phyloP scores from a whole-genome alignment of 2,888 invertebrate genomes.

The Aphidius colemani region DNA sequence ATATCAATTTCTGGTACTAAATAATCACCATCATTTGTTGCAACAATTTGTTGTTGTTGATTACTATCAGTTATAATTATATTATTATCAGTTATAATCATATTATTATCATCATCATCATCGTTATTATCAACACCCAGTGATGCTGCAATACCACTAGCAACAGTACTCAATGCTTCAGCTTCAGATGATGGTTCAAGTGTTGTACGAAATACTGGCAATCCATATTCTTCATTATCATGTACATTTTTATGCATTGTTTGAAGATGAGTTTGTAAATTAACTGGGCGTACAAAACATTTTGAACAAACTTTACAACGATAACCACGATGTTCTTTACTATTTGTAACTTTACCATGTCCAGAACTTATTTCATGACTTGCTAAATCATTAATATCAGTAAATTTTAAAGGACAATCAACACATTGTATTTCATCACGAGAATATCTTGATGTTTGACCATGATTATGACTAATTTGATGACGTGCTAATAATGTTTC shows the following conservation, averaged over 20 bases:
- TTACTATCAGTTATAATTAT: slow-evolving; percentile 61
- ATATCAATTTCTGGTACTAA: slow-evolving; percentile 44
- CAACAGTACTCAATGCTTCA: slow-evolving; percentile 64
- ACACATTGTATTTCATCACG: slow-evolving; percentile 45
- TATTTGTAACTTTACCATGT: slow-evolving; percentile 39
- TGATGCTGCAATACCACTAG: slow-evolving; percentile 65
- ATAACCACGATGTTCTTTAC: slow-evolving; percentile 53
- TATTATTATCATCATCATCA: too few relatives aligned
- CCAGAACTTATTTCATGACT: slow-evolving; percentile 52
- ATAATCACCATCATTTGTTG: slow-evolving; percentile 44
- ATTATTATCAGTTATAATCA: slow-evolving; percentile 21
- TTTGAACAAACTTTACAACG: slow-evolving; percentile 79
- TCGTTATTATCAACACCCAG: slow-evolving; percentile 62
- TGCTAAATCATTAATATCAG: slow-evolving; percentile 45
- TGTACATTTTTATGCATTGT: slow-evolving; percentile 48
- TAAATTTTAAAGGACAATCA: slow-evolving; percentile 48
- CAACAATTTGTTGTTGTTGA: slow-evolving; percentile 57
- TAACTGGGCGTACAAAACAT: slow-evolving; percentile 70
- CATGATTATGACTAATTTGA: slow-evolving; percentile 67
- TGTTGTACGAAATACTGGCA: slow-evolving; percentile 37
- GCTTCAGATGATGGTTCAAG: slow-evolving; percentile 64
- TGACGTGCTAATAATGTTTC: slow-evolving; percentile 74
- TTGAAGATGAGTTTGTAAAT: slow-evolving; percentile 64
- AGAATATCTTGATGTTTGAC: slow-evolving; percentile 38
- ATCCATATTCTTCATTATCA: slow-evolving; percentile 21